Percentiles rank a stretch among this genome's conserved stretches.
Evolutionary conservation across 2,797 vertebrate genomes (phyloP).

Genomic region (Pipistrellus pygmaeus): DNA sequence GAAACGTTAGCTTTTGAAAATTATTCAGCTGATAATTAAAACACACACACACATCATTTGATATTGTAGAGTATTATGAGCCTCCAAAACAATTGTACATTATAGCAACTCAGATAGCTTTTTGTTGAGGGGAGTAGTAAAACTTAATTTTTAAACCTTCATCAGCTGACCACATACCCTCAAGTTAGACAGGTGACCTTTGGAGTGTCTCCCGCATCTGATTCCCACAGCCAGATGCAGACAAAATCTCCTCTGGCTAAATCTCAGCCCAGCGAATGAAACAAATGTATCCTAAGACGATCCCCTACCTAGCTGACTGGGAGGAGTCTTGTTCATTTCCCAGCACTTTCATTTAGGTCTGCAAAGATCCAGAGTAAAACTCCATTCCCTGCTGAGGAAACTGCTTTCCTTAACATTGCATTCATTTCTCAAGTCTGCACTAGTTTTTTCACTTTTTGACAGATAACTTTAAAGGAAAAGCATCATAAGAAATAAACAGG

Average conservation of each 20-base stretch:
- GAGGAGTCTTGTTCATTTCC: background rate
- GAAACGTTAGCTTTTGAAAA: conserved; percentile 44
- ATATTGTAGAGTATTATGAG: conserved; percentile 12
- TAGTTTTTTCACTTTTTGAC: conserved; percentile 31
- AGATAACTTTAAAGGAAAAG: conserved; percentile 12
- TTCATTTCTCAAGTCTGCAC: conserved; percentile 29
- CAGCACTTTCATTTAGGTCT: conserved; percentile 37
- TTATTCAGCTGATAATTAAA: conserved; percentile 40
- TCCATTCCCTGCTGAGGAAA: conserved; percentile 36
- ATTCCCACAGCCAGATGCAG: background rate
- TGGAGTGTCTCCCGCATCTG: background rate
- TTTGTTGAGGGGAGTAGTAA: conserved; percentile 3
- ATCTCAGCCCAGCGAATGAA: background rate
- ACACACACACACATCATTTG: background rate
- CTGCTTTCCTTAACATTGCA: conserved; percentile 56
- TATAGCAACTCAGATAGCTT: background rate
- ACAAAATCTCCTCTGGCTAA: background rate
- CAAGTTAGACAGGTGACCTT: background rate
- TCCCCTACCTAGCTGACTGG: background rate
- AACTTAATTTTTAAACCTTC: conserved; percentile 26
- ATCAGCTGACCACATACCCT: background rate
- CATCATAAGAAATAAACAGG: conserved; percentile 16
- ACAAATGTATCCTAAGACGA: background rate
- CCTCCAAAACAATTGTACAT: background rate
- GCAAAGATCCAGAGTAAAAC: background rate